Base-by-base conservation (phyloP, 2,113 vertebrate species). In the Microcebus ravelobensis region DNA sequence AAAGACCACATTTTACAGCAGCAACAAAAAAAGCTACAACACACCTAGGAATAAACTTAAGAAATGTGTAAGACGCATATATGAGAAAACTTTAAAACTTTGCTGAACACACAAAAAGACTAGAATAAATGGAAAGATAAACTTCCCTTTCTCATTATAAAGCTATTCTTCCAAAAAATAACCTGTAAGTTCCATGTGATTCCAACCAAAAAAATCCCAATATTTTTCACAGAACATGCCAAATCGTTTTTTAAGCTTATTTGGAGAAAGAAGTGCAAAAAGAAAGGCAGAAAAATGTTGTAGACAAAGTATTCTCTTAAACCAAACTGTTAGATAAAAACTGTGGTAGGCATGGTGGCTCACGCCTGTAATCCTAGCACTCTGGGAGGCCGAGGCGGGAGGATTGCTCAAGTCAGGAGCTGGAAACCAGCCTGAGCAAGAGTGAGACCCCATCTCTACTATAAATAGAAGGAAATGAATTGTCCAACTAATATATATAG, bases 201-300 rank as follows among this genome's bases (percentile, higher is more conserved):
- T 91, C 70, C 83, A 92, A 83, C 0, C 23, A 63, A 91, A 96
- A 96, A 96, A 91, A 94, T 80, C 34, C n/a, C 27, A 94, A 57
- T 21, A 85, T 65, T 95, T 93, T 92, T 86, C 68, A 96, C 0
- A 39, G 65, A 97, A 85, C 18, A 74, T 71, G 87, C 83, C 83
- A 93, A 91, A 50, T 45, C 85, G 34, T 82, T 86, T 86, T 90
- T 67, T 85, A 94, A 82, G 55, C 82, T 88, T 93, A 94, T 81
- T 85, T 94, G 39, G 77, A 83, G 67, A 95, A 87, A 65, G 27
- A 85, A 94, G 89, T 70, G 18, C 31, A 74, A 73, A 70, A 63
- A n/a, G 39, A 88, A 87, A 52, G 20, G 34, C 57, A 94, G 93
- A 89, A 61, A 92, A 80, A 84, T 29, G 5, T 21, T 57, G 34